These are phyloP conservation scores for Limnephilus rhombicus DNA, from an alignment of 2,888 invertebrate species.

Conservation along the genomic window DNA sequence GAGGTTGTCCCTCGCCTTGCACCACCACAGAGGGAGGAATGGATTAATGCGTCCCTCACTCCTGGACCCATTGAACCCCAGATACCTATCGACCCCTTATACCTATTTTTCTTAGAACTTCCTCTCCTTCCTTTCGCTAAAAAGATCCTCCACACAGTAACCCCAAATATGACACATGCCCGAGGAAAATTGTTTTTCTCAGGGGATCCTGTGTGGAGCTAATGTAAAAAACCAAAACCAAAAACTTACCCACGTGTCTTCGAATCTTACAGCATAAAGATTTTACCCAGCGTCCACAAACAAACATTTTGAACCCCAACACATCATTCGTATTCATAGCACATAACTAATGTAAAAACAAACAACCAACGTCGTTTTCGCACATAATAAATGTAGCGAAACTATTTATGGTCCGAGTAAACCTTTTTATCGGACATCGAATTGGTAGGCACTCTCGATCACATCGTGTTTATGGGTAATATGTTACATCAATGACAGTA, in stretches of 20 bases:
- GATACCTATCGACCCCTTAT: too few relatives aligned
- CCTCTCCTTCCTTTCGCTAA: too few relatives aligned
- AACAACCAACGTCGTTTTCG: conserved; percentile 12
- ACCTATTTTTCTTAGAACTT: too few relatives aligned
- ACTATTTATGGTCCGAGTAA: conserved; percentile 1
- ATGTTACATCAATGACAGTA: neutral
- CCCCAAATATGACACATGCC: too few relatives aligned
- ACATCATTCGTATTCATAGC: conserved; percentile 1
- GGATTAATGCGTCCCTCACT: too few relatives aligned
- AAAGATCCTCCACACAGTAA: too few relatives aligned
- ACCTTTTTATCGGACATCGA: neutral
- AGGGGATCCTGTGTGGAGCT: too few relatives aligned
- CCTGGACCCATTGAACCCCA: too few relatives aligned
- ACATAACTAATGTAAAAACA: conserved; percentile 10
- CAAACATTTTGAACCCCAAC: neutral
- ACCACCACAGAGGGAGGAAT: too few relatives aligned
- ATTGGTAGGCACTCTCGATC: neutral
- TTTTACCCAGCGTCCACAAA: neutral
- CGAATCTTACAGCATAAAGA: neutral
- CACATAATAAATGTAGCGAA: neutral
- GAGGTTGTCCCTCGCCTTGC: too few relatives aligned
- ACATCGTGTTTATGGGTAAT: conserved; percentile 1
- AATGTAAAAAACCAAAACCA: neutral
- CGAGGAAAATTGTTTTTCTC: too few relatives aligned
- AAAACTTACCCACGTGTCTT: neutral